Percentiles rank a stretch among this genome's conserved stretches.
phyloP scores from a whole-genome alignment of 2,888 invertebrate species.

The Neoaliturus tenellus region DNA sequence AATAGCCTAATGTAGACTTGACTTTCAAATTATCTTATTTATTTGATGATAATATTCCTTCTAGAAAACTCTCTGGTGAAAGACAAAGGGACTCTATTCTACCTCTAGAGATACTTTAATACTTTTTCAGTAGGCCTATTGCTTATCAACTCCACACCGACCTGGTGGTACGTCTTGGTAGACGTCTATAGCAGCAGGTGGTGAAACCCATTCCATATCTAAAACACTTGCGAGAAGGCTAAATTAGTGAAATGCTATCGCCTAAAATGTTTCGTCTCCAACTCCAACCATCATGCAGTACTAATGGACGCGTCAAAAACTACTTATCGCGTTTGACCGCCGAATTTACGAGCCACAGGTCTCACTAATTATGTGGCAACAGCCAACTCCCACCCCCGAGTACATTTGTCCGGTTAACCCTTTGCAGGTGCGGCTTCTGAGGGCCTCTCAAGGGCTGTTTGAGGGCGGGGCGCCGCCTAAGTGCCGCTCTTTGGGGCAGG shows the following conservation, averaged over 20 bases:
- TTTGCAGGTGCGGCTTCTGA: slow-evolving; percentile 7
- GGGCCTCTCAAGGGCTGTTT: slow-evolving; percentile 4
- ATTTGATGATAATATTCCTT: no score
- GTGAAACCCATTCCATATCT: background rate
- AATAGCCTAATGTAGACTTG: no score
- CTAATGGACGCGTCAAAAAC: background rate
- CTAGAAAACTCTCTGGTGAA: no score
- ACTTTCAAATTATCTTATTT: no score
- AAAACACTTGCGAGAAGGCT: no score
- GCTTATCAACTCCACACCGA: no score
- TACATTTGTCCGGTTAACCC: slow-evolving; percentile 1
- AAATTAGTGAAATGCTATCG: background rate
- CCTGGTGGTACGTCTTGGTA: no score
- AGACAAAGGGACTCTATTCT: no score
- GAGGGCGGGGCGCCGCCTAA: background rate
- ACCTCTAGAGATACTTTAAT: no score
- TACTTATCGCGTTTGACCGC: background rate
- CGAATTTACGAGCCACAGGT: background rate
- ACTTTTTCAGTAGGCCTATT: no score
- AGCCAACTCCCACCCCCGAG: background rate
- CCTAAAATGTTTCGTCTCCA: slow-evolving; percentile 13
- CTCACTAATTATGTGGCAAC: background rate
- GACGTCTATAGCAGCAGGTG: no score
- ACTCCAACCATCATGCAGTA: background rate
- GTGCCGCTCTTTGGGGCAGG: slow-evolving; percentile 43